Evolutionary conservation across 2,888 invertebrate species (phyloP), one percentile per base, ranked within the genome.

Genomic region (Monoplex corrugatus): DNA sequence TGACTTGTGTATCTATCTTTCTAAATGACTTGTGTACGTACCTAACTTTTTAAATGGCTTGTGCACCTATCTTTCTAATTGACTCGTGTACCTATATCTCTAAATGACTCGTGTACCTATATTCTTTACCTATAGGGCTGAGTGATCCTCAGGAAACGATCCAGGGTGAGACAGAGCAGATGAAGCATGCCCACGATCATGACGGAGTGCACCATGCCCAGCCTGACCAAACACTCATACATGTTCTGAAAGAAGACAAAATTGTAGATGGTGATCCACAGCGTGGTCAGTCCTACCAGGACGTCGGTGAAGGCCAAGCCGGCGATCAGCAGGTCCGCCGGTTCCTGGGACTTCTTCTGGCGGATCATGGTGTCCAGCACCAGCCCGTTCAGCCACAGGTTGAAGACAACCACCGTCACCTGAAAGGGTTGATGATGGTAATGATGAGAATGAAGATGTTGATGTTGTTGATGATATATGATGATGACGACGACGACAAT

Each of bases 341-440:
- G 45, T 45, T 57, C 84, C 1, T 35, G 84, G 13, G 44, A 84
- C 45, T 84, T 84, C 1, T 45, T 35, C 84, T 45, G 44, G n/a
- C 84, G 35, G n/a, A 85, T 45, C 85, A 85, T 85, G 8, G 85
- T 85, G 85, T 85, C 85, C 85, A 85, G 40, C 13, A 85, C 85
- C 85, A 85, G 38, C 2, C 35, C 85, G 63, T 85, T 85, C 57
- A 85, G 85, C 32, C 32, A 0, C n/a, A 85, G 28, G 13, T 45
- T 35, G 3, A 84, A 44, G n/a, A 28, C 43, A 0, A 28, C 84
- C n/a, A 84, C 84, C 28, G 1, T 2, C 16, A 44, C 28, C 84
- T 84, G 84, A 1, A 43, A 84, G n/a, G 10, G 45, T 6, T 57
- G n/a, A n/a, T n/a, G n/a, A n/a, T n/a, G n/a, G n/a, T n/a, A n/a